Conservation (phyloP, 2,888 invertebrate genomes). For the Xestia c-nigrum region DNA sequence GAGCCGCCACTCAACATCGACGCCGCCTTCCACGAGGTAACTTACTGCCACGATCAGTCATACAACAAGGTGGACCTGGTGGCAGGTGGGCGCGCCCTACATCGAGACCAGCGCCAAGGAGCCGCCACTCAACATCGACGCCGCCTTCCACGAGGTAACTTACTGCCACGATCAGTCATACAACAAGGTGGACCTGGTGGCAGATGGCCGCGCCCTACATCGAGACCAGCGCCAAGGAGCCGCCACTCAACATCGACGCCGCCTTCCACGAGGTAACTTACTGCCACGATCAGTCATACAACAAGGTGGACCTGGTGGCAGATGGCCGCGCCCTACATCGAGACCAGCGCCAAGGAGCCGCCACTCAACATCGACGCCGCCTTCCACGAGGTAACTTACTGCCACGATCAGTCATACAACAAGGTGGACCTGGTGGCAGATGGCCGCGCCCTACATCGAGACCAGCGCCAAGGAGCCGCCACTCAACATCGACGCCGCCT, state of each 20-base stretch:
- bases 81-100: slow-evolving; percentile 92
- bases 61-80: no score
- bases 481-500: slow-evolving; percentile 96
- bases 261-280: slow-evolving; percentile 80
- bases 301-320: slow-evolving; percentile 72
- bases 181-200: slow-evolving; percentile 96
- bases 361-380: slow-evolving; percentile 97
- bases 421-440: slow-evolving; percentile 90
- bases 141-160: slow-evolving; percentile 96
- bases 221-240: slow-evolving; percentile 98
- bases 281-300: no score
- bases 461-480: slow-evolving; percentile 98
- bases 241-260: slow-evolving; percentile 96
- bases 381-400: slow-evolving; percentile 94
- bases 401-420: slow-evolving; percentile 84
- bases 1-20: slow-evolving; percentile 97
- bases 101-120: slow-evolving; percentile 98
- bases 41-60: no score
- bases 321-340: slow-evolving; percentile 95
- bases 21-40: slow-evolving; percentile 87
- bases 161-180: no score
- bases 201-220: slow-evolving; percentile 94
- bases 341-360: slow-evolving; percentile 98
- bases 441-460: slow-evolving; percentile 96
- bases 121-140: slow-evolving; percentile 97